A percentile compares a stretch with the other conserved stretches of the same genome.
phyloP scores from a whole-genome alignment of 2,113 vertebrate species.

The Zootoca vivipara region DNA sequence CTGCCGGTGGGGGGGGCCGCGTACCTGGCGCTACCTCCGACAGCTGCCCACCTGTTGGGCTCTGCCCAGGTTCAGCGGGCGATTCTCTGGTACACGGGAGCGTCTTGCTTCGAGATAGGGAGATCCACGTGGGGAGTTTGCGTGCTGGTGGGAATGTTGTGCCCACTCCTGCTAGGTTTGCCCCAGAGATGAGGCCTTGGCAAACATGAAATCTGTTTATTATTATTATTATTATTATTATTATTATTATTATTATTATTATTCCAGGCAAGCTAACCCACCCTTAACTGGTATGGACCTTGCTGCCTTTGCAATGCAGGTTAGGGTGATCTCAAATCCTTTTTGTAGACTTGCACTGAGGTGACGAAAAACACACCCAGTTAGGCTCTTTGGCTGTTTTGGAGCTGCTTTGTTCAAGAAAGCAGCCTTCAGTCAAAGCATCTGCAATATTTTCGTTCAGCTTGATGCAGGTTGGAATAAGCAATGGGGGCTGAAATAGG shows the following conservation, averaged over 20 bases:
- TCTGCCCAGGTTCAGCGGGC: neutral
- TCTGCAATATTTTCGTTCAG: neutral
- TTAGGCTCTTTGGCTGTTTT: neutral
- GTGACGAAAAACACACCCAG: neutral
- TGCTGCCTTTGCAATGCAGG: rapidly evolving
- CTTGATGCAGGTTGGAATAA: neutral
- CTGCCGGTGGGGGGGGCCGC: no score
- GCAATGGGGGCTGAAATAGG: neutral
- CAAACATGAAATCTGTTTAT: neutral
- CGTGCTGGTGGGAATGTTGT: no score
- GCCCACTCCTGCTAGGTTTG: no score
- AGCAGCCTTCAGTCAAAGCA: neutral
- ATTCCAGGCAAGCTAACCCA: neutral
- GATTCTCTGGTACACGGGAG: no score
- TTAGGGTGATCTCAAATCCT: neutral
- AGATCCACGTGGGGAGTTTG: no score
- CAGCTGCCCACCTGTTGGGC: neutral
- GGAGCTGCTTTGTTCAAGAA: no score
- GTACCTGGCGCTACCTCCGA: neutral
- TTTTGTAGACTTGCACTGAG: no score
- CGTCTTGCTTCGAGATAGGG: neutral
- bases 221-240: no score
- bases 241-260: no score
- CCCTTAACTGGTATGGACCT: neutral
- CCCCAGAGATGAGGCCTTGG: neutral